Evolutionary conservation across 2,888 invertebrate genomes (phyloP), one percentile per base, ranked within the genome.

Genomic region (Platycnemis pennipes): DNA sequence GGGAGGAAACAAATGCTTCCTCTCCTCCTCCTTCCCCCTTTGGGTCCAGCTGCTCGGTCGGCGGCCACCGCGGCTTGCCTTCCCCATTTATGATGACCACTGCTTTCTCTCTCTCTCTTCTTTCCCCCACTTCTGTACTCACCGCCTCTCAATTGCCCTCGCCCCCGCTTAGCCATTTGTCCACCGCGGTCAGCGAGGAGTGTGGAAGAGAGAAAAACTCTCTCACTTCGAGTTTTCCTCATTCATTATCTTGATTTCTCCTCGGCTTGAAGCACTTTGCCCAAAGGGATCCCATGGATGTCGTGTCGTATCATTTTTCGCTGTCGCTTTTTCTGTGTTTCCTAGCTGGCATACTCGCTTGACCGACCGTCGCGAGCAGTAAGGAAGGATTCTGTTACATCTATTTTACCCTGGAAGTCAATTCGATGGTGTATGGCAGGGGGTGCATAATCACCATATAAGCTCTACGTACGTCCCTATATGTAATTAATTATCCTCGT

Each of bases 161-260:
- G 91, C 42, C 91, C 56, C 63, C 63, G 63, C 91, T 56, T 89
- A 89, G 89, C 89, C 89, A 89, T 89, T 89, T 89, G 89, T 1
- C 11, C 77, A 5, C 77, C 63, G 63, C 63, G 8, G 26, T 63
- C 63, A 13, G 16, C 16, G 63, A 63, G 63, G n/a, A n/a, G 63
- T 1, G 13, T 37, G 37, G 13, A 77, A 77, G 0, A 2, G 37
- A 63, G 63, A 26, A 37, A 37, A 37, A 37, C 77, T 37, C 37
- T 22, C 37, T 37, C 77, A 31, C 77, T 77, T 16, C 77, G 77
- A 37, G 4, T 77, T 77, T 37, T 77, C 22, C 8, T 22, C 31
- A 37, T 37, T 77, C 37, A 26, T 37, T 37, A 26, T 63, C 26
- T 63, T 63, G 31, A 13, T n/a, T 26, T 37, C 77, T 37, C 37